phyloP scores from a whole-genome alignment of 2,113 vertebrate species.

The Gasterosteus nipponicus region DNA sequence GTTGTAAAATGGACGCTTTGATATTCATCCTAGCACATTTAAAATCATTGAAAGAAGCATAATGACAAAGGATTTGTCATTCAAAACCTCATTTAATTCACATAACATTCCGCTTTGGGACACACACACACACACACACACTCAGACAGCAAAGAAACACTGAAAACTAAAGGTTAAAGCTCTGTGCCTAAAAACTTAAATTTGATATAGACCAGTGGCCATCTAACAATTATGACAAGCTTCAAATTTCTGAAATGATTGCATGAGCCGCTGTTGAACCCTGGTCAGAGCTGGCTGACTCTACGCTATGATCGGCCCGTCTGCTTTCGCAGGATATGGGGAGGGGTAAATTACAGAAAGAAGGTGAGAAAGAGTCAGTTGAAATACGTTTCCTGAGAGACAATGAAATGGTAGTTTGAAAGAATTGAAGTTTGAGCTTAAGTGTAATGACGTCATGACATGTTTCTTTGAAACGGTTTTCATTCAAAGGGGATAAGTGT shows the following conservation, averaged over 20 bases:
- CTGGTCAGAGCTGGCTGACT: neutral
- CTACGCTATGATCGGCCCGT: neutral
- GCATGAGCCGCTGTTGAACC: too few species aligned
- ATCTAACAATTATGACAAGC: neutral
- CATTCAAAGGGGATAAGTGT: neutral
- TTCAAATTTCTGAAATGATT: neutral
- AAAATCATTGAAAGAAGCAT: conserved; percentile 36
- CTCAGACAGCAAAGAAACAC: neutral
- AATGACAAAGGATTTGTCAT: conserved; percentile 34
- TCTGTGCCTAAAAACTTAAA: neutral
- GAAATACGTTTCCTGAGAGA: neutral
- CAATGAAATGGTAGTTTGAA: neutral
- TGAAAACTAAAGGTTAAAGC: neutral
- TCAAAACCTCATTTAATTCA: conserved; percentile 14
- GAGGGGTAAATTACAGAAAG: too few species aligned
- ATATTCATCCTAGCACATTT: conserved; percentile 51
- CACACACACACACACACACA: neutral
- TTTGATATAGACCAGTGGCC: neutral
- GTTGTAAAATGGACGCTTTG: conserved; percentile 61
- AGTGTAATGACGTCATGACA: neutral
- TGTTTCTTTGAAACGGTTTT: neutral
- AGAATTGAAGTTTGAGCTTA: neutral
- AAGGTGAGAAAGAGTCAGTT: neutral
- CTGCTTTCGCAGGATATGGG: neutral
- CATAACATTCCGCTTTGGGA: neutral